These are phyloP conservation scores for Beris morrisii DNA, from an alignment of 2,888 invertebrate species.

Conservation along the genomic window DNA sequence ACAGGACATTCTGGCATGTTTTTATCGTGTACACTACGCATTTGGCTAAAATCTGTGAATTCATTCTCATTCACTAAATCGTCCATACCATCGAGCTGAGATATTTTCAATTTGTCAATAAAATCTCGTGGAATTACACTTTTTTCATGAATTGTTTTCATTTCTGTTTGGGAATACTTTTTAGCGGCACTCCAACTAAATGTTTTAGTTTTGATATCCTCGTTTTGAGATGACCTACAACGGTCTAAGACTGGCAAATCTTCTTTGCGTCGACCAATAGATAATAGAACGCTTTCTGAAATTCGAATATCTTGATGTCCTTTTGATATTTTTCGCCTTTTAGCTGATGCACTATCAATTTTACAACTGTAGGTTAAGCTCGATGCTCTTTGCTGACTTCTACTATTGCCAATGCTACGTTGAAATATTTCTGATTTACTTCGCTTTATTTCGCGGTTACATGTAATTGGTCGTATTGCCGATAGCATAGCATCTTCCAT, in stretches of 20 bases:
- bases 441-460: constrained; percentile 64
- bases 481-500: constrained; percentile 53
- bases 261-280: constrained; percentile 49
- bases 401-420: constrained; percentile 43
- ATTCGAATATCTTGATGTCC: constrained; percentile 52
- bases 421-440: constrained; percentile 67
- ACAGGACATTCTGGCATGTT: constrained; percentile 61
- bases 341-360: constrained; percentile 67
- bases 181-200: constrained; percentile 55
- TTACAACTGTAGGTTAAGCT: constrained; percentile 72
- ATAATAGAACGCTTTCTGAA: constrained; percentile 57
- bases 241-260: constrained; percentile 45
- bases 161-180: constrained; percentile 43
- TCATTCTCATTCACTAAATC: constrained; percentile 59
- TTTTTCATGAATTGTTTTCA: background rate
- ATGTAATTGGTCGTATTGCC: constrained; percentile 53
- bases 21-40: constrained; percentile 55
- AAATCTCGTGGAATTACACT: constrained; percentile 7
- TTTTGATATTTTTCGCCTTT: constrained; percentile 66
- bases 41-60: constrained; percentile 54
- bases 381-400: constrained; percentile 67
- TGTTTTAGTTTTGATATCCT: constrained; percentile 41
- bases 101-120: constrained; percentile 56
- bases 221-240: constrained; percentile 35
- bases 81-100: constrained; percentile 72